A percentile compares a stretch with the other conserved stretches of the same genome.
Evolutionary conservation across 2,888 invertebrate species (phyloP).

Genomic region (Tachina fera): DNA sequence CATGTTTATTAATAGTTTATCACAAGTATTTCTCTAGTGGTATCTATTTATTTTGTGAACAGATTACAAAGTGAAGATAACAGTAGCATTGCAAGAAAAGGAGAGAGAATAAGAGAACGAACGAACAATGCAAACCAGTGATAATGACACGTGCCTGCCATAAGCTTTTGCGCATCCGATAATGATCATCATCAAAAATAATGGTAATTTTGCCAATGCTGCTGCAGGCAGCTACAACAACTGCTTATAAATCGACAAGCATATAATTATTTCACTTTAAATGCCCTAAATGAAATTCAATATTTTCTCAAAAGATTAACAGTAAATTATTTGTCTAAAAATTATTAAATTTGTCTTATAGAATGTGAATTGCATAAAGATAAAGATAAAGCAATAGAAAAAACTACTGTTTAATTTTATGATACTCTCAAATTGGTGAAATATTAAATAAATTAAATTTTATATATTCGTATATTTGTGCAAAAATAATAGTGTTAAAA

Average conservation of each 20-base stretch:
- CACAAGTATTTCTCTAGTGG: not conserved
- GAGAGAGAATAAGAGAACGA: not conserved
- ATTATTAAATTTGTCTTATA: conserved; percentile 3
- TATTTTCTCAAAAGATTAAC: conserved; percentile 81
- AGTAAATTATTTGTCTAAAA: conserved; percentile 24
- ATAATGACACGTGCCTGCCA: conserved; percentile 62
- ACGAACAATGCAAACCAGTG: conserved; percentile 27
- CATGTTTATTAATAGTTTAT: not conserved
- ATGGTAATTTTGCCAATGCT: conserved; percentile 41
- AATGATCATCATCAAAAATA: conserved; percentile 51
- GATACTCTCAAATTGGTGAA: no score
- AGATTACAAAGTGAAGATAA: conserved; percentile 41
- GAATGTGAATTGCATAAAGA: not conserved
- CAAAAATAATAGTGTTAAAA: no score
- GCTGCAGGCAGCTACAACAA: conserved; percentile 16
- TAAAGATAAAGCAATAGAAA: not conserved
- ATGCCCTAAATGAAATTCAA: conserved; percentile 82
- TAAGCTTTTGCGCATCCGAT: conserved; percentile 40
- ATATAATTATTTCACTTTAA: conserved; percentile 75
- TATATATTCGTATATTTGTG: no score
- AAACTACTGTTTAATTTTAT: not conserved
- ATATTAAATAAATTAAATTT: no score
- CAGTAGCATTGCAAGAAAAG: not conserved
- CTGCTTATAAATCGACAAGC: not conserved
- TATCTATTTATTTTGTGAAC: conserved; percentile 23